Base-by-base conservation (phyloP, 2,888 invertebrate genomes). In the Biston stratarius region DNA sequence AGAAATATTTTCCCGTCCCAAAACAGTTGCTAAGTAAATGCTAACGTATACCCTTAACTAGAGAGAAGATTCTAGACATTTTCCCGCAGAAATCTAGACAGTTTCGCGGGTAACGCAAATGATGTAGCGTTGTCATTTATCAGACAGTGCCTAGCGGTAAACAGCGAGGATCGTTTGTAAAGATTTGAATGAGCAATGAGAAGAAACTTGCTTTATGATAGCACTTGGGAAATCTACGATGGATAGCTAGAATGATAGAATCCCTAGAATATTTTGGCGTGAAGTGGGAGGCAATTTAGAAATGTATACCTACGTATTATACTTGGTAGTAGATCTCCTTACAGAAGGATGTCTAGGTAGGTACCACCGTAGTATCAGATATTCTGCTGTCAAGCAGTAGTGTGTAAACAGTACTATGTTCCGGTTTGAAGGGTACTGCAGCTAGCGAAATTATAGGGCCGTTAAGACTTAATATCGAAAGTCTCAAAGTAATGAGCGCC, bases 71-170 rank as follows among this genome's bases (percentile, higher is more conserved):
- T 55, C 42, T 62, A 67, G 62, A 36, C 14, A 49, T 66, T 55
- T 61, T 24, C 51, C 44, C 15, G 11, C 9, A 36, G 66, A 67
- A 70, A 67, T 56, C 40, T 62, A 67, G 62, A 34, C 38, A 44
- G 61, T 55, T 61, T 24, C 51, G 45, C 40, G 42, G 57, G 61
- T 66, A 52, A 60, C 62, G 33, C 40, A 63, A 72, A 75, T 74
- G 76, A 76, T 72, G 36, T 68, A 75, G 65, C 49, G 55, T 33
- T 14, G 51, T 66, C 72, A 73, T 76, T 72, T 72, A 68, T 73
- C 73, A 74, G 57, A n/a, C 49, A 11, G 34, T 24, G 24, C 52
- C 70, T 64, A 66, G 45, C 60, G 44, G 70, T 69, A 75, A 75
- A 73, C 75, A 70, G 56, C 56, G 52, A 24, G 45, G 56, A 38